These are phyloP conservation scores for Rhincodon typus DNA, from an alignment of 2,797 vertebrate species.

Conservation along the genomic window DNA sequence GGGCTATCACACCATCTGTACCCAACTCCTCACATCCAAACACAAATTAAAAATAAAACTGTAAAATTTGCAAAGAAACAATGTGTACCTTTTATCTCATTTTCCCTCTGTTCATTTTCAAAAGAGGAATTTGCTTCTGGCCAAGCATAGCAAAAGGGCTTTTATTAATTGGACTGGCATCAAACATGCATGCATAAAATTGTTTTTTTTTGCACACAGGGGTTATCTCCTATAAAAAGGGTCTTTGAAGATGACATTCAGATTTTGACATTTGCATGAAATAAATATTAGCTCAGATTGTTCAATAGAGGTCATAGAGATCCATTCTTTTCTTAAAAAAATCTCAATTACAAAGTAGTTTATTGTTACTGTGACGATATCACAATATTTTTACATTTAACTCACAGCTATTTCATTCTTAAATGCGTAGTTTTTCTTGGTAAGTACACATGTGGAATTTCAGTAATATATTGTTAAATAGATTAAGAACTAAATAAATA, in stretches of 20 bases:
- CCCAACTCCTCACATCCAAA: conserved; percentile 82
- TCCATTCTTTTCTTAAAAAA: conserved; percentile 14
- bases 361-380: background rate
- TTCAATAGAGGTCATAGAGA: conserved; percentile 31
- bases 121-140: conserved; percentile 79
- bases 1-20: conserved; percentile 93
- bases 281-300: conserved; percentile 46
- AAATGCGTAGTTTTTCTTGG: background rate
- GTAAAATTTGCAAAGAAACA: conserved; percentile 98
- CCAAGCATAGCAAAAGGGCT: conserved; percentile 78
- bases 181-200: conserved; percentile 92
- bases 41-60: conserved; percentile 99
- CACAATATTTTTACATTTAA: background rate
- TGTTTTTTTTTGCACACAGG: conserved; percentile 81
- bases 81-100: conserved; percentile 97
- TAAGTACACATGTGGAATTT: background rate
- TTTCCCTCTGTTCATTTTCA: conserved; percentile 88
- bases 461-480: background rate
- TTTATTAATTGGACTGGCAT: conserved; percentile 99
- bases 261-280: conserved; percentile 99
- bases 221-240: conserved; percentile 87
- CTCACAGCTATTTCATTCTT: background rate
- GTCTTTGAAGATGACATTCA: conserved; percentile 99
- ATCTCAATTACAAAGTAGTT: conserved; percentile 5
- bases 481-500: background rate